Evolutionary conservation across 1,140 invertebrate species (phyloP), one percentile per base, ranked within the genome.

Genomic region (Mycetomoellerius zeteki): DNA sequence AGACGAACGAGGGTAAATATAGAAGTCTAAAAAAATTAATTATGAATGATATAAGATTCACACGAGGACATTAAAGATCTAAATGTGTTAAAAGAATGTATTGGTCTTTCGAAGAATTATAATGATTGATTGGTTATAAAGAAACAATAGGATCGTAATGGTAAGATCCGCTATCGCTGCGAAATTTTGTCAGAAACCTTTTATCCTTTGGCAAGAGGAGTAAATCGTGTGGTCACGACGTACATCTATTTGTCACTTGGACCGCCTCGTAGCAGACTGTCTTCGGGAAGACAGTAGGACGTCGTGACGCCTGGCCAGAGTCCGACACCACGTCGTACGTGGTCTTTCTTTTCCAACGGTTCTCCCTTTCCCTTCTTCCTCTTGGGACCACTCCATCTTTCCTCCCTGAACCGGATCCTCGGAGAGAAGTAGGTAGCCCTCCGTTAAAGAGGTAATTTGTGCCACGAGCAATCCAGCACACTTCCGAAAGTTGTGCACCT

Each of bases 371-470:
- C 50, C 58, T 72, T 19, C 80, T 73, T 65, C 19, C 84, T 87
- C 90, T 80, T 89, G 93, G 92, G 93, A 85, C 92, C 91, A 89
- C 89, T 93, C 92, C 88, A 93, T 93, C 93, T 93, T 91, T 92
- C 81, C 89, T 69, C 69, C 80, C 69, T 56, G 77, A 81, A 89
- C 81, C 80, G 77, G 78, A 87, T 86, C 89, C 86, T 64, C 62
- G 60, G 80, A 89, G 80, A 88, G 80, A 73, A 91, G 71, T 92
- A 67, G 84, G 88, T 90, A 87, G 90, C 91, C 89, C 90, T 89
- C 81, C 89, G 92, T 92, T 93, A 93, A 93, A 93, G 91, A 93
- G 90, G 92, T 93, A 92, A 93, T 93, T 93, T 93, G 89, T 90
- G 91, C 92, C 91, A 85, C 58, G 72, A 85, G 84, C 89, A 85